Conservation (phyloP, 2,113 vertebrate species). For the Mesembrinibis cayennensis region DNA sequence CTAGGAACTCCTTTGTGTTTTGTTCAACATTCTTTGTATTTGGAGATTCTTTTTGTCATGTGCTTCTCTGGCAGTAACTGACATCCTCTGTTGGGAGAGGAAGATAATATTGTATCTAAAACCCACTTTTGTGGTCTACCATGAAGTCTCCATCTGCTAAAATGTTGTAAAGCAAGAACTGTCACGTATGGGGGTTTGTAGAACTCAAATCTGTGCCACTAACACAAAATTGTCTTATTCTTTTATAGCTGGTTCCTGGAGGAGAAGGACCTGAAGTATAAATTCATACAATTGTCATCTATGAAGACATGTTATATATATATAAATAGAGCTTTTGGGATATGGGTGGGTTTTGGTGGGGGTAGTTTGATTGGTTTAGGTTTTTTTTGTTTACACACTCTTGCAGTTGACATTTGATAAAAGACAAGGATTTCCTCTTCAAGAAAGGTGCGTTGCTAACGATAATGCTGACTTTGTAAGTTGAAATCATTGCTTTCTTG, state of each 20-base stretch:
- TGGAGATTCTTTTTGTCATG: not conserved
- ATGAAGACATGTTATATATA: not conserved
- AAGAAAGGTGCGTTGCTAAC: not conserved
- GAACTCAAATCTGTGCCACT: not conserved
- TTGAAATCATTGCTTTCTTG: slow-evolving; percentile 54
- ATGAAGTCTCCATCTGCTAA: not conserved
- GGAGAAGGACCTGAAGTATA: slow-evolving; percentile 97
- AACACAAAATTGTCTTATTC: not conserved
- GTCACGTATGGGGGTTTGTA: not conserved
- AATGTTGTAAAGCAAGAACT: not conserved
- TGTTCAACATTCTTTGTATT: not conserved
- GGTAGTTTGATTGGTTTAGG: not conserved
- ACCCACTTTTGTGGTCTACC: not conserved
- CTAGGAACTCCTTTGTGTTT: not conserved
- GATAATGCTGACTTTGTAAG: slow-evolving; percentile 45
- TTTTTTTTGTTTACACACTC: not conserved
- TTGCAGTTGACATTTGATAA: slow-evolving; percentile 25
- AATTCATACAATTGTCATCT: slow-evolving; percentile 23
- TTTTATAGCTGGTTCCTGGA: slow-evolving; percentile 91
- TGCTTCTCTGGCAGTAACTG: not conserved
- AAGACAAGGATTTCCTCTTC: slow-evolving; percentile 36
- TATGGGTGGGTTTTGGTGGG: not conserved
- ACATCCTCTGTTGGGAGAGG: not conserved
- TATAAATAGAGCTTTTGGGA: not conserved
- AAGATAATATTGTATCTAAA: not conserved